Evolutionary conservation across 2,888 invertebrate species (phyloP).

Genomic region (Zeuzera pyrina): DNA sequence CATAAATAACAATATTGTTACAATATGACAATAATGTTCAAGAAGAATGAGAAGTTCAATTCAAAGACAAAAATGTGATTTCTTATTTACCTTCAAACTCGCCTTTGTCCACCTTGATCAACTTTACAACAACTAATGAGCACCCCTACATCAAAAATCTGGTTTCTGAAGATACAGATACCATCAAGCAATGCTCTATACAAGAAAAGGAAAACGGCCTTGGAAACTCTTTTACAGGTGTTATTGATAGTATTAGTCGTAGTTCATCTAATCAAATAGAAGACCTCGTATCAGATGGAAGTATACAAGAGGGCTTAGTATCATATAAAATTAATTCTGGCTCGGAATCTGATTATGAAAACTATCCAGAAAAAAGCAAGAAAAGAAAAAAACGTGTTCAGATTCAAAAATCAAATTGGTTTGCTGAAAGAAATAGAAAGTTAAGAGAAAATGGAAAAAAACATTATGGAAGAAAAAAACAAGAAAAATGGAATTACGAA

Average conservation of each 20-base stretch:
- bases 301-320: slow-evolving; percentile 9
- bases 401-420: slow-evolving; percentile 6
- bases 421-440: slow-evolving; percentile 8
- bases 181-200: slow-evolving; percentile 5
- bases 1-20: too few relatives aligned
- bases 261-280: slow-evolving; percentile 1
- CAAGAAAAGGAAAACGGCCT: slow-evolving; percentile 6
- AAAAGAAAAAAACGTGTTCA: slow-evolving; percentile 7
- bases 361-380: slow-evolving; percentile 10
- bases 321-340: slow-evolving; percentile 11
- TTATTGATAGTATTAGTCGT: slow-evolving; percentile 4
- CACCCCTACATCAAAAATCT: slow-evolving; percentile 5
- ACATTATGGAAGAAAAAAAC: slow-evolving; percentile 8
- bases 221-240: slow-evolving; percentile 7
- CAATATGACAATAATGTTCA: slow-evolving; percentile 5
- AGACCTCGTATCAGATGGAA: slow-evolving; percentile 8
- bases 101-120: slow-evolving; percentile 3
- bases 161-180: slow-evolving; percentile 5
- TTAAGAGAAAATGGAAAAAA: too few relatives aligned
- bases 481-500: slow-evolving; percentile 8
- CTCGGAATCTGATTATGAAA: slow-evolving; percentile 9
- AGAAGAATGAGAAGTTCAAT: slow-evolving; percentile 9
- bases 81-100: slow-evolving; percentile 1
- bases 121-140: slow-evolving; percentile 8
- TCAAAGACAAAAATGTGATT: slow-evolving; percentile 6